Evolutionary conservation across 2,797 vertebrate genomes (phyloP), one percentile per base, ranked within the genome.

Genomic region (Ceyx erithaca): DNA sequence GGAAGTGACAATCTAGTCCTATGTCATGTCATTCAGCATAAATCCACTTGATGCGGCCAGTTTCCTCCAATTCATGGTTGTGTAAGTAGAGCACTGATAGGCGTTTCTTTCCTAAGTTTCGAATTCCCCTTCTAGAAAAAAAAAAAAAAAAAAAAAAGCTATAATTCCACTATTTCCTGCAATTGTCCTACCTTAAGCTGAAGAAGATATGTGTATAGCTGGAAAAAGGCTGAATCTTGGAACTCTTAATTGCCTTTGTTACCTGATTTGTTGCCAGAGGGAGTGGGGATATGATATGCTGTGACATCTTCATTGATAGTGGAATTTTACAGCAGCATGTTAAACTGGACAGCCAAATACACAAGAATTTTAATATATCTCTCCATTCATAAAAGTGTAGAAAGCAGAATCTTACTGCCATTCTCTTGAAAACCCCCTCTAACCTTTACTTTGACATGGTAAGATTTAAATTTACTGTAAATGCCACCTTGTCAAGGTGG

Each of bases 101-200:
- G 96, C 75, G 71, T 96, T 96, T 95, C 89, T 96, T 88, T 94
- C 93, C 85, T 81, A 77, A 93, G 95, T 91, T 98, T 96, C 95
- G 94, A 90, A 95, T 92, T 94, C 92, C 96, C 89, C 96, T 97
- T 98, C 96, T 96, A 97, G 96, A 96, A 94, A 90, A 81, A 96
- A 97, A 94, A 90, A 80, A 95, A 97, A 92, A 94, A 46, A 26
- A 89, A 5, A 20, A 19, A 20, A 20, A 40, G 85, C 94, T 94
- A 86, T 96, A 96, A 97, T 97, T 97, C 92, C 90, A 95, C 97
- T 75, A 79, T 98, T 98, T 98, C 98, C 98, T 97, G 69, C 94
- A 78, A 98, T 98, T 98, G 98, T 98, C 98, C 79, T 94, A 72
- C 77, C 84, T 96, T 96, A 96, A 97, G 86, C 95, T 97, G 97